phyloP scores from a whole-genome alignment of 2,113 vertebrate genomes.

The Struthidea cinerea region DNA sequence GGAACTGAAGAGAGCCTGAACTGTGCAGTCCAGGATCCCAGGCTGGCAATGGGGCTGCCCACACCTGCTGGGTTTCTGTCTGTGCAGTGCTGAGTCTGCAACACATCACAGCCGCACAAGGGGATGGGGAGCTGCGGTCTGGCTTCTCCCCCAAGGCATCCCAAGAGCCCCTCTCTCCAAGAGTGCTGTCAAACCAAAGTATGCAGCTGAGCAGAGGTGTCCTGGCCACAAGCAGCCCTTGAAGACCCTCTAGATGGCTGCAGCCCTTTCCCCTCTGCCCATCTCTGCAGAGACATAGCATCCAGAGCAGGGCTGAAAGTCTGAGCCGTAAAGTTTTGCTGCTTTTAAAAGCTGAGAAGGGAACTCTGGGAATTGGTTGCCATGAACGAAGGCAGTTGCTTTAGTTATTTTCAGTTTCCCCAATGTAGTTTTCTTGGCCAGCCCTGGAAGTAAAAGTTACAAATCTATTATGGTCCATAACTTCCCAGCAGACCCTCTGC shows the following conservation, averaged over 20 bases:
- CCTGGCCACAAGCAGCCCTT: neutral
- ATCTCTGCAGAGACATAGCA: neutral
- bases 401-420: neutral
- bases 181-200: neutral
- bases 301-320: neutral
- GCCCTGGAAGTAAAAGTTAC: neutral
- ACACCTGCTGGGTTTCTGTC: accelerated
- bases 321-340: neutral
- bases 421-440: neutral
- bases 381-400: neutral
- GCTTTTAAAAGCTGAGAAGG: neutral
- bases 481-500: neutral
- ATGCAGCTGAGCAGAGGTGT: neutral
- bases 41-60: accelerated
- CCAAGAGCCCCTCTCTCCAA: neutral
- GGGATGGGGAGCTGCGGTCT: accelerated
- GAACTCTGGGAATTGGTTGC: neutral
- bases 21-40: accelerated
- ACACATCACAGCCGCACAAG: accelerated
- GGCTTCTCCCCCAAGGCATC: neutral
- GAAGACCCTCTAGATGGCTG: neutral
- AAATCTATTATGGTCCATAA: neutral
- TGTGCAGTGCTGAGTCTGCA: neutral
- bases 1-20: neutral
- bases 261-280: neutral